Base-by-base conservation (phyloP, 2,888 invertebrate species). In the Aquatica leii region DNA sequence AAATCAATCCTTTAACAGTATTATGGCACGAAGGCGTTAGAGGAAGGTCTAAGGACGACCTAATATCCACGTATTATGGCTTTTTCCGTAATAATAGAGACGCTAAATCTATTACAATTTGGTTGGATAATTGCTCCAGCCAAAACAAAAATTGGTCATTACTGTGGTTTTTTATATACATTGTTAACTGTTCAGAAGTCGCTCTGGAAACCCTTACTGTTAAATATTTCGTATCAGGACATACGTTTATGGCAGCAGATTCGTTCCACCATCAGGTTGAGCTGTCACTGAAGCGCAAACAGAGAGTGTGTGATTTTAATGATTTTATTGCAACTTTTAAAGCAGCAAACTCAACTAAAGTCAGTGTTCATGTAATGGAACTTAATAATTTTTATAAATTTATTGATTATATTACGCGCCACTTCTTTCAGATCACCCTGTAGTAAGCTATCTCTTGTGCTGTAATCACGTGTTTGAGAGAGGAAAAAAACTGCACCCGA, bases 1-100 rank as follows among this genome's bases (percentile, higher is more conserved):
- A 21, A n/a, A 34, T 21, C 9, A 3, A 8, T 15, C 34, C 51
- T 34, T 15, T 35, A 20, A 18, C 59, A 40, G 17, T 49, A 49
- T 14, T 57, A 5, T 57, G 49, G 57, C 49, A 49, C 24, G 57
- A 56, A 49, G 56, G 11, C 48, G n/a, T n/a, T n/a, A n/a, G n/a
- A n/a, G n/a, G n/a, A n/a, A n/a, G 41, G 11, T 34, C 24, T 43
- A 43, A 43, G 34, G 12, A 34, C n/a, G 57, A 54, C 37, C 18
- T 54, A 9, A 41, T 54, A 37, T 14, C 18, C 17, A 54, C 40
- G 1, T 41, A 17, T 15, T 54, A 54, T 54, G 54, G n/a, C 41
- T n/a, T 54, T 37, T 54, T 54, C 17, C 20, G 8, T 41, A 2
- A 2, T 41, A 48, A 48, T 48, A 18, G 48, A 48, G 8, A 48